phyloP scores from a whole-genome alignment of 1,140 invertebrate species.

The Megathymus violae region DNA sequence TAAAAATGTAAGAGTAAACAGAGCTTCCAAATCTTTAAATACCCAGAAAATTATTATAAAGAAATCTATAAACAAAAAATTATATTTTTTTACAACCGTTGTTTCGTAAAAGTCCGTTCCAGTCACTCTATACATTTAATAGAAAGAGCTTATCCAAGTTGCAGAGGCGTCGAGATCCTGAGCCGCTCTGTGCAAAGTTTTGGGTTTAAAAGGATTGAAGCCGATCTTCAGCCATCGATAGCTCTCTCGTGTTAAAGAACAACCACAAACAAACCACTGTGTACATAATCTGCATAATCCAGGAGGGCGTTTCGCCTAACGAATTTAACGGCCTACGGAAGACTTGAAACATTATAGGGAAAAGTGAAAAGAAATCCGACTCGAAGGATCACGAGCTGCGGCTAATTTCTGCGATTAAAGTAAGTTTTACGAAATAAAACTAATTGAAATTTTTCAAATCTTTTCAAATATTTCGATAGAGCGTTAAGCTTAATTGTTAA shows the following conservation, averaged over 20 bases:
- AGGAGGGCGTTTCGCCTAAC: conserved; percentile 27
- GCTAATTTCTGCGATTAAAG: conserved; percentile 22
- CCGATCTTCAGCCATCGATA: conserved; percentile 41
- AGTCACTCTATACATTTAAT: conserved; percentile 22
- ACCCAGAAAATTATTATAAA: background rate
- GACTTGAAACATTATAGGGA: conserved; percentile 24
- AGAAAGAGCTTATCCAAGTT: conserved; percentile 44
- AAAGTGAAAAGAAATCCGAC: conserved; percentile 30
- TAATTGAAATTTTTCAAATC: conserved; percentile 14
- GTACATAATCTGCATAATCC: conserved; percentile 35
- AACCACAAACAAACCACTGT: conserved; percentile 45
- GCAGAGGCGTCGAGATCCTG: conserved; percentile 35
- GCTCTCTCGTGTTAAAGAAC: conserved; percentile 42
- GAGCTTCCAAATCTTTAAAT: too few species aligned
- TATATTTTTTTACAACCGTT: too few species aligned
- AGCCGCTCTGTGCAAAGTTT: conserved; percentile 44
- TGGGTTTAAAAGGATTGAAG: conserved; percentile 50
- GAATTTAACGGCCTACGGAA: conserved; percentile 24
- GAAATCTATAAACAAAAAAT: too few species aligned
- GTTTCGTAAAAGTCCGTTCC: conserved; percentile 10
- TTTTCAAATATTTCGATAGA: conserved; percentile 22
- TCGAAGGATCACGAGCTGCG: conserved; percentile 17
- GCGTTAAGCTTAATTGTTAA: conserved; percentile 18
- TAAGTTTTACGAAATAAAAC: conserved; percentile 24
- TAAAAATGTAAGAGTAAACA: too few species aligned